These are phyloP conservation scores for Corvus cornix DNA, from an alignment of 2,113 vertebrate genomes.

Conservation along the genomic window DNA sequence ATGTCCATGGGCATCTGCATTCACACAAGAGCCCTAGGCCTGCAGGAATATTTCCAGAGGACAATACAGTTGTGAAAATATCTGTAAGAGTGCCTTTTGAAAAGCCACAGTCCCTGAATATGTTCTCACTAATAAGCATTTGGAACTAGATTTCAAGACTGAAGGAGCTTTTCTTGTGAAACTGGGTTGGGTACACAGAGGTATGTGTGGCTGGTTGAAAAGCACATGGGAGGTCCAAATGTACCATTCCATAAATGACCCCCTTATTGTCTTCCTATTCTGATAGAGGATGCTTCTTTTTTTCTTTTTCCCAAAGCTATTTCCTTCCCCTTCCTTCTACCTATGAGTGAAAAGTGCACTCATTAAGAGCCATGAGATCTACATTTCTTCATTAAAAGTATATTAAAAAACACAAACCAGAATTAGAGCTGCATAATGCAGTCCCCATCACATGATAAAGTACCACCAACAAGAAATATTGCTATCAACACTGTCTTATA, in stretches of 20 bases:
- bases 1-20: neutral
- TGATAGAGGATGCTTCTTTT: neutral
- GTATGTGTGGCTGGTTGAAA: neutral
- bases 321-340: neutral
- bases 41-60: neutral
- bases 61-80: fast-evolving
- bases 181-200: neutral
- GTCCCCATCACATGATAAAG: neutral
- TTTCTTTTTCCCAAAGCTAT: neutral
- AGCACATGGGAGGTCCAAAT: neutral
- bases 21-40: neutral
- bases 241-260: neutral
- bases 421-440: neutral
- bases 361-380: neutral
- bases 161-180: neutral
- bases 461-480: neutral
- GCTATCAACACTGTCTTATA: neutral
- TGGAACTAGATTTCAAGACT: neutral
- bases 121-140: neutral
- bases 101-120: neutral
- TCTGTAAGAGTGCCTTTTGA: neutral
- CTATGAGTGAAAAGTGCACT: neutral
- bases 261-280: neutral
- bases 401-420: neutral
- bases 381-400: neutral